Percentiles rank a stretch among this genome's conserved stretches.
Conservation (phyloP, 2,888 invertebrate species). For the Limenitis camilla region DNA sequence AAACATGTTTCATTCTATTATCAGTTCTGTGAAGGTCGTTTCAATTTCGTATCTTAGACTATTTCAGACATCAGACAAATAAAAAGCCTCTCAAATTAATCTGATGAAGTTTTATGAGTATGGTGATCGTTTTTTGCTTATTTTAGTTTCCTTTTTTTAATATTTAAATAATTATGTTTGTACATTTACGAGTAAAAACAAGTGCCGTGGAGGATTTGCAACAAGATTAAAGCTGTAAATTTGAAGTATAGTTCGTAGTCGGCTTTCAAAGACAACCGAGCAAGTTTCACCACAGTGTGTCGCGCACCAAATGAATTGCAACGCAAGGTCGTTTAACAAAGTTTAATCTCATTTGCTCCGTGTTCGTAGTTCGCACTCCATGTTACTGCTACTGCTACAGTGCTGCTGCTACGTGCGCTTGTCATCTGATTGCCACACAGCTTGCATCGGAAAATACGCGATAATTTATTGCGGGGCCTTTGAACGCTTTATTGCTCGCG, state of each 20-base stretch:
- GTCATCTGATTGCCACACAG: conserved; percentile 35
- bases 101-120: too few species aligned
- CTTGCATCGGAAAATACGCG: conserved; percentile 47
- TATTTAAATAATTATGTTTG: too few species aligned
- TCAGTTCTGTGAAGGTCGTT: too few species aligned
- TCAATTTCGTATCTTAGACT: too few species aligned
- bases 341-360: conserved; percentile 62
- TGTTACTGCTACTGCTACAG: too few species aligned
- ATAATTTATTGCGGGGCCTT: conserved; percentile 47
- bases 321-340: conserved; percentile 68
- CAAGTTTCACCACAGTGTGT: conserved; percentile 52
- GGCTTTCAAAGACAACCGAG: conserved; percentile 20
- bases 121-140: too few species aligned
- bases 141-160: too few species aligned
- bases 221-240: conserved; percentile 48
- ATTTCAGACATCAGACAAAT: too few species aligned
- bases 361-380: neutral
- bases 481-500: conserved; percentile 35
- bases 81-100: too few species aligned
- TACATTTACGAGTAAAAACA: conserved; percentile 10
- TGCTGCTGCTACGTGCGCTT: conserved; percentile 37
- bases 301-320: conserved; percentile 60
- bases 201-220: conserved; percentile 20
- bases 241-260: conserved; percentile 40
- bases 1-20: too few species aligned